Evolutionary conservation across 2,113 vertebrate species (phyloP).

Genomic region (Cathartes aura): DNA sequence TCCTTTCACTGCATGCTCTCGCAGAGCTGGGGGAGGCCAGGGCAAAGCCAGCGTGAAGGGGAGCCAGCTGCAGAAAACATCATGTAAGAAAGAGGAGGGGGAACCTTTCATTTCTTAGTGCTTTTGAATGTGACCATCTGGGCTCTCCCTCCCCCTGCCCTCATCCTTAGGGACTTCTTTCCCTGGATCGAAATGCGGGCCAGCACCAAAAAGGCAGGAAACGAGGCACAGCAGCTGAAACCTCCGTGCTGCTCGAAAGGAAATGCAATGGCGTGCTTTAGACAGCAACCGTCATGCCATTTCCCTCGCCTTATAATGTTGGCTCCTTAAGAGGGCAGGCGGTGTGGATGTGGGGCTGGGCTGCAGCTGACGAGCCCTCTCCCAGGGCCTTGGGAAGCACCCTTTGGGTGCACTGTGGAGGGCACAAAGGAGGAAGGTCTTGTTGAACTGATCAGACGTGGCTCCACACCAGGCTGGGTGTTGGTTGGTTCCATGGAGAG

Average conservation of each 20-base stretch:
- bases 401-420: neutral
- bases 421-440: neutral
- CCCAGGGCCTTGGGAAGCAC: neutral
- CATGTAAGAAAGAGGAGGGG: neutral
- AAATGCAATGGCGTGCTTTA: accelerated
- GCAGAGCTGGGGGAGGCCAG: neutral
- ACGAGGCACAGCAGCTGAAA: neutral
- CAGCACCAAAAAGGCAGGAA: neutral
- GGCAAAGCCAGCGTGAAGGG: neutral
- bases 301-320: neutral
- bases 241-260: accelerated
- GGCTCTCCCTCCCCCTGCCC: neutral
- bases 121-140: neutral
- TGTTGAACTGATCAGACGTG: neutral
- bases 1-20: neutral
- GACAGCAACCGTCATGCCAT: accelerated
- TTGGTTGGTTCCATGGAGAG: neutral
- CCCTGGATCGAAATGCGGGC: neutral
- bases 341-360: neutral
- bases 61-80: neutral
- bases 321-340: neutral
- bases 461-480: accelerated
- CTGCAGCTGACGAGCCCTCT: neutral
- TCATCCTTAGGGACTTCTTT: neutral
- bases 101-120: neutral